Evolutionary conservation across 2,113 vertebrate genomes (phyloP).

Genomic region (Aleadryas rufinucha): DNA sequence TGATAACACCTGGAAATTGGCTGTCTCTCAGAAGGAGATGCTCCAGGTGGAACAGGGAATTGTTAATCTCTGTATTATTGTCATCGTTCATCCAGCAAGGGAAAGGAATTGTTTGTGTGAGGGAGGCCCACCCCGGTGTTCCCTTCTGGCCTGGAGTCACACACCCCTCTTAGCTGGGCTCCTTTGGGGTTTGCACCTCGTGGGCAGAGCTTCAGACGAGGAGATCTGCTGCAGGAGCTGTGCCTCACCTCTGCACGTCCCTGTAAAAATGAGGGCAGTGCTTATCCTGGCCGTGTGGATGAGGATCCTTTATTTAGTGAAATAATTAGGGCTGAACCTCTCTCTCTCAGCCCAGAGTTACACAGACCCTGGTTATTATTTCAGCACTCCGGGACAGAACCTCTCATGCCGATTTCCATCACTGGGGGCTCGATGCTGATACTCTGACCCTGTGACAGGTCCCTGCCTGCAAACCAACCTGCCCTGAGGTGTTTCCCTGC

Average conservation of each 20-base stretch:
- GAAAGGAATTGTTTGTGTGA: background rate
- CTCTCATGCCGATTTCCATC: background rate
- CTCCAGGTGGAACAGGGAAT: background rate
- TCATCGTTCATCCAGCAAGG: background rate
- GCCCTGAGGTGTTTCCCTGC: background rate
- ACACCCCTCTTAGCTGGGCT: background rate
- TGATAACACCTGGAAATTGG: background rate
- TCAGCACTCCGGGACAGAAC: background rate
- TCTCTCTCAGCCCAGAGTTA: background rate
- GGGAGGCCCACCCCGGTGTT: background rate
- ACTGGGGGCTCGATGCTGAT: rapidly evolving
- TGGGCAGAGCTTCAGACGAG: background rate
- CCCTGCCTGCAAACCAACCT: background rate
- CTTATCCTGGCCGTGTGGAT: background rate
- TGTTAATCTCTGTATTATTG: background rate
- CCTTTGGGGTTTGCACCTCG: background rate
- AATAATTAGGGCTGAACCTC: background rate
- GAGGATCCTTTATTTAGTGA: background rate
- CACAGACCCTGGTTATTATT: background rate
- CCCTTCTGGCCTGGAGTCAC: background rate
- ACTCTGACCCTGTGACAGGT: background rate
- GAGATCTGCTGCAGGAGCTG: rapidly evolving
- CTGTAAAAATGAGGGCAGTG: background rate
- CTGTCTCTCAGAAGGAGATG: background rate
- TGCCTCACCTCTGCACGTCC: background rate